Evolutionary conservation across 2,797 vertebrate species (phyloP), one percentile per base, ranked within the genome.

Genomic region (Bucorvus abyssinicus): DNA sequence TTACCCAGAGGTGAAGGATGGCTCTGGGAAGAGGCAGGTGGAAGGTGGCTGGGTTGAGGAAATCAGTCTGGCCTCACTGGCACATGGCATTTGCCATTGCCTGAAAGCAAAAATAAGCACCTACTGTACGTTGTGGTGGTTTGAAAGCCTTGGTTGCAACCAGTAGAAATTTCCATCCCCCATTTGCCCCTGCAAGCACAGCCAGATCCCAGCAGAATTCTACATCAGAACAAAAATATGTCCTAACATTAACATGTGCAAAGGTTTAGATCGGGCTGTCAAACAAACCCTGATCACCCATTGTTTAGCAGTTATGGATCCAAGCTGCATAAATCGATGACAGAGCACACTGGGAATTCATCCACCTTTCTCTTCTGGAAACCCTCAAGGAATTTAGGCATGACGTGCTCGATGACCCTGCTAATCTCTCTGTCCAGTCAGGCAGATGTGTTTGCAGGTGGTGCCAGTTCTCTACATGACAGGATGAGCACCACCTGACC

Each of bases 241-340:
- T 81, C 24, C 29, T 68, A 87, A 89, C 26, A 42, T 79, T 56
- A 94, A 91, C 70, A 64, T 14, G 49, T 40, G 64, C 77, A 90
- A 88, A 96, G 80, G 44, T 78, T 93, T 84, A 95, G 74, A 76
- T 10, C 30, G 38, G 4, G 19, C 12, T 96, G 95, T 90, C 93
- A 96, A 96, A 95, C 89, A 96, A 90, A 73, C 45, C 32, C 29
- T 45, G 56, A 88, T 93, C 85, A 86, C 55, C 67, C 89, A 71
- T 26, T 94, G 65, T 88, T 97, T 84, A 93, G 76, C 65, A 93
- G 61, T 67, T 76, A 19, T 63, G 74, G 74, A 88, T 93, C 82
- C 94, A 88, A 82, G n/a, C 69, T 74, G 36, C 77, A 84, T 84
- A 93, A 93, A 90, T 55, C 2, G 2, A n/a, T 88, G 76, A 78